phyloP scores from a whole-genome alignment of 2,113 vertebrate genomes.

The Telmatochromis sp. region DNA sequence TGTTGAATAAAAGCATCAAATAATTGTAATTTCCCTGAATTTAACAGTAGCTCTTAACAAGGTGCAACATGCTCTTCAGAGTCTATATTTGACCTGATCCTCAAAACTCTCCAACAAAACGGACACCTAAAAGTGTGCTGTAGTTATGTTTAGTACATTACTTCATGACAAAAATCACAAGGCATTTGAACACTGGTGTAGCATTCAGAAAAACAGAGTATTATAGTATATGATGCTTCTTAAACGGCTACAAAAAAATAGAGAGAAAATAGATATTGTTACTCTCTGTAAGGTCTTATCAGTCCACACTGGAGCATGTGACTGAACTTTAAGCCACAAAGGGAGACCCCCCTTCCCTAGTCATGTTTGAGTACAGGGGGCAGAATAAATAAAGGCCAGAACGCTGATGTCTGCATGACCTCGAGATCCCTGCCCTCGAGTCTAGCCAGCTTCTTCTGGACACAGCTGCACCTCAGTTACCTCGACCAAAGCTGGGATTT shows the following conservation, averaged over 20 bases:
- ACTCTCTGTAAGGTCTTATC: neutral
- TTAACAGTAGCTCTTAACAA: neutral
- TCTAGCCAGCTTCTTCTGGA: neutral
- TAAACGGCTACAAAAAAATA: neutral
- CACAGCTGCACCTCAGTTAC: neutral
- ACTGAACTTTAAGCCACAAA: neutral
- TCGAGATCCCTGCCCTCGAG: constrained; percentile 27
- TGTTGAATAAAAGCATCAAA: neutral
- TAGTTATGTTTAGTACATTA: neutral
- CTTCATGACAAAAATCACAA: neutral
- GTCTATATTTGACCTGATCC: neutral
- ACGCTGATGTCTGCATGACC: neutral
- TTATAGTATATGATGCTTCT: neutral
- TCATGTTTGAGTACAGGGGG: neutral
- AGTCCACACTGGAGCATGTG: neutral
- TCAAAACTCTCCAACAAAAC: neutral
- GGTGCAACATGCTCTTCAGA: neutral
- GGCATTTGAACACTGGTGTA: constrained; percentile 12
- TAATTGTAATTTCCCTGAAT: constrained; percentile 4
- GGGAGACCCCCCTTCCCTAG: neutral
- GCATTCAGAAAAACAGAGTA: neutral
- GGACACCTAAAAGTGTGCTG: neutral
- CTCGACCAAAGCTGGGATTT: neutral
- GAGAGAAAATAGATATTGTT: neutral
- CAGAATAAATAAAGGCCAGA: constrained; percentile 25